Conservation (phyloP, 2,888 invertebrate species). For the Branchellion lobata region DNA sequence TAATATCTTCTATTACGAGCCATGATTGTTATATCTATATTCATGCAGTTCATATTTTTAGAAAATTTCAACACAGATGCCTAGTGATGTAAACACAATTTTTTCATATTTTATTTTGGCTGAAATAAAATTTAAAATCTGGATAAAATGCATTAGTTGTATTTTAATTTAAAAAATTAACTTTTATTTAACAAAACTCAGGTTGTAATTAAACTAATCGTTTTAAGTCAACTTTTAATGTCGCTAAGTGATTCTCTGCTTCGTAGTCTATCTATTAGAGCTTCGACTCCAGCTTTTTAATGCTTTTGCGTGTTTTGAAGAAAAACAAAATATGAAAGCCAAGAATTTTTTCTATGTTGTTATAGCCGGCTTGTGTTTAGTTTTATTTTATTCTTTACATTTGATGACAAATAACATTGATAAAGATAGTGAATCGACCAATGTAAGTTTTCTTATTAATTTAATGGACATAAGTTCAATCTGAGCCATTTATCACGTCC, state of each 20-base stretch:
- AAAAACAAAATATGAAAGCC: constrained; percentile 10
- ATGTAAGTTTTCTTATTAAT: too few relatives aligned
- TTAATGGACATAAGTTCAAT: too few relatives aligned
- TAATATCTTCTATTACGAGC: neutral
- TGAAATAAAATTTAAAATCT: too few relatives aligned
- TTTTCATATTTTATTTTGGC: too few relatives aligned
- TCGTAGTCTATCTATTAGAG: too few relatives aligned
- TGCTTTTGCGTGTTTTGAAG: too few relatives aligned
- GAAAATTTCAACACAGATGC: neutral
- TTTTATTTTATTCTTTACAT: constrained; percentile 26
- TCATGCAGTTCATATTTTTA: neutral
- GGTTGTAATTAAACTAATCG: too few relatives aligned
- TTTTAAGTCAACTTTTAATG: too few relatives aligned
- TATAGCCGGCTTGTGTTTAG: constrained; percentile 9
- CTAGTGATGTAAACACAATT: too few relatives aligned
- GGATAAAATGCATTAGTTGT: neutral
- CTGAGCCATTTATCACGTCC: too few relatives aligned
- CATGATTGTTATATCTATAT: neutral
- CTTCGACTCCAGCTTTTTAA: too few relatives aligned
- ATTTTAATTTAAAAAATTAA: neutral
- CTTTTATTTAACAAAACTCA: neutral
- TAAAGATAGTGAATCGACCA: neutral
- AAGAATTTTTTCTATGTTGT: constrained; percentile 14
- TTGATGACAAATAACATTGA: constrained; percentile 41
- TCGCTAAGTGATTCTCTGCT: too few relatives aligned